These are phyloP conservation scores for Drosophila tani DNA, from an alignment of 1,140 invertebrate species.

Conservation along the genomic window DNA sequence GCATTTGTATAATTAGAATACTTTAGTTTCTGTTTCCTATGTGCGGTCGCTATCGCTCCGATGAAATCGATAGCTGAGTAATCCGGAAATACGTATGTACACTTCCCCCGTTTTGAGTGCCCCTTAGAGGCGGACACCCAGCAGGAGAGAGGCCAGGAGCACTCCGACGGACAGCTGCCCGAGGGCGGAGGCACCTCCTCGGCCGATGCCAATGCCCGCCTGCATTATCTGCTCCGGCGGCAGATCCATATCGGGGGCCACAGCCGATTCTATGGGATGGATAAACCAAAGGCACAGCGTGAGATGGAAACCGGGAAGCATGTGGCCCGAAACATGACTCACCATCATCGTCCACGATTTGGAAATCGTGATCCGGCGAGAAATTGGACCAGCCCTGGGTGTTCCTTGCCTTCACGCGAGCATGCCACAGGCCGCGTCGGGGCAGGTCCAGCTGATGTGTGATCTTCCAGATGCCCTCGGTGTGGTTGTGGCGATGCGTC, in stretches of 20 bases:
- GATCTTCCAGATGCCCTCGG: constrained; percentile 78
- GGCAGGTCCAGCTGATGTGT: constrained; percentile 78
- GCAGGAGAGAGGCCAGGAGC: constrained; percentile 32
- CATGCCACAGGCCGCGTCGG: constrained; percentile 72
- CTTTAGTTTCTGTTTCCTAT: constrained; percentile 61
- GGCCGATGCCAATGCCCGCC: constrained; percentile 50
- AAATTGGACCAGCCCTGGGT: constrained; percentile 83
- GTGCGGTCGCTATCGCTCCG: constrained; percentile 29
- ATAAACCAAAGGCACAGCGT: background rate
- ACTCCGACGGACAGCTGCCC: background rate
- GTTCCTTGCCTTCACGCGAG: constrained; percentile 76
- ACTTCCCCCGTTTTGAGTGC: constrained; percentile 14
- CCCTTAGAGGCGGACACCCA: constrained; percentile 52
- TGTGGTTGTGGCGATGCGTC: constrained; percentile 72
- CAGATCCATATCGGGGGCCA: constrained; percentile 37
- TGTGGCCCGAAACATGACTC: background rate
- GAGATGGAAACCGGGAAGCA: background rate
- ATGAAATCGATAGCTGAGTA: constrained; percentile 43
- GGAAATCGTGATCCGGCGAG: constrained; percentile 66
- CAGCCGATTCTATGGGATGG: constrained; percentile 19
- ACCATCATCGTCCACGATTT: constrained; percentile 58
- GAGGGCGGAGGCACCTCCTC: constrained; percentile 24
- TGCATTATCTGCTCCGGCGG: constrained; percentile 64
- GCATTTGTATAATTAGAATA: constrained; percentile 80
- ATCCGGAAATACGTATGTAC: constrained; percentile 58